These are phyloP conservation scores for Gallinago undulata DNA, from an alignment of 2,113 vertebrate genomes.

Conservation along the genomic window DNA sequence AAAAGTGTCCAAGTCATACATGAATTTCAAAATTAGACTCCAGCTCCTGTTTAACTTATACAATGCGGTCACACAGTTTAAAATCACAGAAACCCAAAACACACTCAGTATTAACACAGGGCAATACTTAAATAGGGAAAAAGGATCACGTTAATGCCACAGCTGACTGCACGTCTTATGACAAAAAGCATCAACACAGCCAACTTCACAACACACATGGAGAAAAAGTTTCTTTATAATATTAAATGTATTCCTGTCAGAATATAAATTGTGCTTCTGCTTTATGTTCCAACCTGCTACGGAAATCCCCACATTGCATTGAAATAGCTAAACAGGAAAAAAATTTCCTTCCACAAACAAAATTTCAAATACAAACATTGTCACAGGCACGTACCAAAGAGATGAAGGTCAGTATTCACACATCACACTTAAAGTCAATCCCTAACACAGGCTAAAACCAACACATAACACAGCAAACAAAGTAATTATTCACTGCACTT, in stretches of 20 bases:
- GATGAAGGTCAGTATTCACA: neutral
- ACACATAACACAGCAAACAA: neutral
- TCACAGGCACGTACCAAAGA: neutral
- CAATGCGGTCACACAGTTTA: neutral
- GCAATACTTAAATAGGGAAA: neutral
- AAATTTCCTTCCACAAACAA: neutral
- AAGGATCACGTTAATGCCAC: neutral
- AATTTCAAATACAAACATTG: neutral
- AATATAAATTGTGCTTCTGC: neutral
- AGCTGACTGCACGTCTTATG: neutral
- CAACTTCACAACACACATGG: neutral
- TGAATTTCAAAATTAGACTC: neutral
- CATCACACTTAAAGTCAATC: neutral
- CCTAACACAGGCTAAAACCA: neutral
- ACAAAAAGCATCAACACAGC: neutral
- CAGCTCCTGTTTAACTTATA: neutral
- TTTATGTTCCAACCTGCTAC: neutral
- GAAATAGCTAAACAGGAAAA: neutral
- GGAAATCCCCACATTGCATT: neutral
- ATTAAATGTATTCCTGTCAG: neutral
- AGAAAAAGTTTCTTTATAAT: neutral
- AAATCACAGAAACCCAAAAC: neutral
- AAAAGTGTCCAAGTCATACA: neutral
- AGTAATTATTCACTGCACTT: neutral
- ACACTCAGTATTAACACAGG: neutral